phyloP scores from a whole-genome alignment of 2,113 vertebrate species.

The Podocnemis expansa region DNA sequence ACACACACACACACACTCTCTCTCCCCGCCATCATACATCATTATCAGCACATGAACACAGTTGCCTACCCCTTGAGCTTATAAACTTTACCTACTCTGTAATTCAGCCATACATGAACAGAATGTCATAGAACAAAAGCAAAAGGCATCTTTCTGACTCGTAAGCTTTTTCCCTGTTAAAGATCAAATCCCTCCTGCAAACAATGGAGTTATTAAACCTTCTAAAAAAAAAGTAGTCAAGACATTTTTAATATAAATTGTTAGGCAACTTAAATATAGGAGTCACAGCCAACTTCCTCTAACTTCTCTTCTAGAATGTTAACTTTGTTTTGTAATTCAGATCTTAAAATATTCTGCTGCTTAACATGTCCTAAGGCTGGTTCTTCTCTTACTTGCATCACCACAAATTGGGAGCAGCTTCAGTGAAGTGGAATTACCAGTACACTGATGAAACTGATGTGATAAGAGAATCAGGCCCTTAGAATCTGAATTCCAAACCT shows the following conservation, averaged over 20 bases:
- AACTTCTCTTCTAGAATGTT: not conserved
- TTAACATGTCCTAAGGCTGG: not conserved
- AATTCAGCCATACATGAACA: not conserved
- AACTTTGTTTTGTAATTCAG: not conserved
- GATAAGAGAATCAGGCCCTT: not conserved
- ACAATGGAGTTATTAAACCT: not conserved
- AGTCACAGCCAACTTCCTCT: not conserved
- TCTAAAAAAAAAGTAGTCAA: not conserved
- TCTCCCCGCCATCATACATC: not conserved
- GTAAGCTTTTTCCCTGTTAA: not conserved
- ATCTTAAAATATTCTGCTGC: not conserved
- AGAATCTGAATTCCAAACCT: not conserved
- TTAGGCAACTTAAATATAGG: not conserved
- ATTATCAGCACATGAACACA: not conserved
- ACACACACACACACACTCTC: not conserved
- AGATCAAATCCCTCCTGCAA: not conserved
- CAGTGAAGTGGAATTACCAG: not conserved
- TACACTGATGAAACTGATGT: not conserved
- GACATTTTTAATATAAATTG: not conserved
- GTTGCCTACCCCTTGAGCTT: not conserved
- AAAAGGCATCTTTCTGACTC: not conserved
- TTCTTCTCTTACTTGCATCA: not conserved
- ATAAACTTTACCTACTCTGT: not conserved
- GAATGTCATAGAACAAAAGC: not conserved
- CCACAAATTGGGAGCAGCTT: not conserved